These are phyloP conservation scores for Pluvialis apricaria DNA, from an alignment of 2,113 vertebrate species.

Conservation along the genomic window DNA sequence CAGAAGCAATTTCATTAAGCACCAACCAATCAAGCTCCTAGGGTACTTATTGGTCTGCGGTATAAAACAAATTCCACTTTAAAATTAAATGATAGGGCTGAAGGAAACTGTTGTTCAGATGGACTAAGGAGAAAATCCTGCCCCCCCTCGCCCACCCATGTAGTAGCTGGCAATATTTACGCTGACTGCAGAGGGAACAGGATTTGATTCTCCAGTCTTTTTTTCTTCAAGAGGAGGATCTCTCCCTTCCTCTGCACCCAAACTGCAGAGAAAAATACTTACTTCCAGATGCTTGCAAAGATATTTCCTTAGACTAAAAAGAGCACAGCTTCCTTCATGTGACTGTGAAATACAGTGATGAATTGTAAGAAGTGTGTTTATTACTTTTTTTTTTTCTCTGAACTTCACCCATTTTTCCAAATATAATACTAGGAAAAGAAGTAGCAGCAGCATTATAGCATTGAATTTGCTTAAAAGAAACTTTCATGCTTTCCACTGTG, in stretches of 20 bases:
- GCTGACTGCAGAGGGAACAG: background rate
- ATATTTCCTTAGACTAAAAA: background rate
- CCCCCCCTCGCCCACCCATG: no score
- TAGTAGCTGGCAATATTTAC: background rate
- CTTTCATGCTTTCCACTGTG: background rate
- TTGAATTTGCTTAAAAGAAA: background rate
- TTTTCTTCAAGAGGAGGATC: background rate
- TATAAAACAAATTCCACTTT: slow-evolving; percentile 52
- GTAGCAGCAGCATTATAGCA: background rate
- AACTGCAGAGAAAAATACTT: background rate
- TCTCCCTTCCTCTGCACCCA: background rate
- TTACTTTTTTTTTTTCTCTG: background rate
- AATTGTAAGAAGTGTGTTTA: background rate
- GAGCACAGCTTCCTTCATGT: background rate
- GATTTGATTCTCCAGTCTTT: background rate
- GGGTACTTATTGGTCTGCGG: slow-evolving; percentile 28
- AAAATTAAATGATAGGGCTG: slow-evolving; percentile 34
- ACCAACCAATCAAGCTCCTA: slow-evolving; percentile 41
- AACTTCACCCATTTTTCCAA: background rate
- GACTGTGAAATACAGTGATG: background rate
- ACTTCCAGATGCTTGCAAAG: background rate
- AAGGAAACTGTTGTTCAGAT: slow-evolving; percentile 14
- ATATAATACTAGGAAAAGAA: background rate
- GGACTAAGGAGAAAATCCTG: slow-evolving; percentile 11
- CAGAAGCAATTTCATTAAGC: slow-evolving; percentile 62